phyloP scores from a whole-genome alignment of 2,888 invertebrate species.

The Alloscopus bannaensis region DNA sequence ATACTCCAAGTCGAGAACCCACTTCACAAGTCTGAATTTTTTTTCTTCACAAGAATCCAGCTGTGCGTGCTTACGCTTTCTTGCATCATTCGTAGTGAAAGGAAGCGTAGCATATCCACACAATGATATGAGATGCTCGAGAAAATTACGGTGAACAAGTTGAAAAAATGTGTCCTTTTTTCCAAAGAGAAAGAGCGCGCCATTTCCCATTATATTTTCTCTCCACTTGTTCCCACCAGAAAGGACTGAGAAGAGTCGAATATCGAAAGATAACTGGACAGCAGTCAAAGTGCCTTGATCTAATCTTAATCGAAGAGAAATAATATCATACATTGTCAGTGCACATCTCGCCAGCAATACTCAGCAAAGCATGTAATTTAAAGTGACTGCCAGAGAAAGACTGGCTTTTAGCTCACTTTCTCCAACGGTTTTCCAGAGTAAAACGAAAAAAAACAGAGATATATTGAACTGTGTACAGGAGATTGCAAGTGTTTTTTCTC shows the following conservation, averaged over 20 bases:
- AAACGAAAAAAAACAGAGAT: not conserved
- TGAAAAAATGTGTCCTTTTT: constrained; percentile 29
- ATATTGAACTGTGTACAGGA: not conserved
- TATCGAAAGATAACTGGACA: constrained; percentile 2
- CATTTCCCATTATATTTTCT: constrained; percentile 29
- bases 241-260: too few species aligned
- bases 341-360: constrained; percentile 36
- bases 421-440: not conserved
- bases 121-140: constrained; percentile 14
- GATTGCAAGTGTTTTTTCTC: not conserved
- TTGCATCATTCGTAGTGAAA: too few species aligned
- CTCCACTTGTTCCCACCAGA: constrained; percentile 1
- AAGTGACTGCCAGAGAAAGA: constrained; percentile 43
- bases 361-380: constrained; percentile 49
- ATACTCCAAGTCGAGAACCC: too few species aligned
- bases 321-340: constrained; percentile 40
- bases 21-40: constrained; percentile 2
- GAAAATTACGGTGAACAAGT: constrained; percentile 31
- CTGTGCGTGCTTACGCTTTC: too few species aligned
- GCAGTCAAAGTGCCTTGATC: constrained; percentile 38
- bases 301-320: constrained; percentile 55
- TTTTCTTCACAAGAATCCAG: not conserved
- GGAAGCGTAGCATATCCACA: not conserved
- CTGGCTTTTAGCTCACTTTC: constrained; percentile 17
- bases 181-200: constrained; percentile 7